Evolutionary conservation across 2,797 vertebrate species (phyloP).

Genomic region (Coregonus suidteri): DNA sequence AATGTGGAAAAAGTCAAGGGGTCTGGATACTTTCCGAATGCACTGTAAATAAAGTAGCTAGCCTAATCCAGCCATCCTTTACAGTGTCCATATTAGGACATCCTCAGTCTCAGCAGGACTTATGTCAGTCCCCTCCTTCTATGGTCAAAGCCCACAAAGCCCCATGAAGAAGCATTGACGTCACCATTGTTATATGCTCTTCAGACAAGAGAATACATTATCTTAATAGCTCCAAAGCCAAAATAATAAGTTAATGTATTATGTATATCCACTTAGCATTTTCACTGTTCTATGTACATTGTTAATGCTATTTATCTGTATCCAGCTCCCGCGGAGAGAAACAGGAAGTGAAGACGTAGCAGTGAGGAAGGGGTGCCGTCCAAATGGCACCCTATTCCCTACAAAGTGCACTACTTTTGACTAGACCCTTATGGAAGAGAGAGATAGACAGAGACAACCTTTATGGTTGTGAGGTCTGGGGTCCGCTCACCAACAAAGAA

Average conservation of each 20-base stretch:
- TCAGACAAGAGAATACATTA: neutral
- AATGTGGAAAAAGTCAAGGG: too few relatives aligned
- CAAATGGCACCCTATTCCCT: too few relatives aligned
- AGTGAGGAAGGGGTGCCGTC: neutral
- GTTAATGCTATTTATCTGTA: neutral
- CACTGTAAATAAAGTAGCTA: too few relatives aligned
- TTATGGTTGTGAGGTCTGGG: too few relatives aligned
- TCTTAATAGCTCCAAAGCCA: neutral
- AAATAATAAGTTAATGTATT: neutral
- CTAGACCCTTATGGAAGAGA: too few relatives aligned
- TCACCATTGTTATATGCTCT: neutral
- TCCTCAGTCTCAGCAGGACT: neutral
- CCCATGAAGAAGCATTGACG: neutral
- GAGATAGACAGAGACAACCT: too few relatives aligned
- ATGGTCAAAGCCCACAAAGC: neutral
- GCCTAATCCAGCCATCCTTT: neutral
- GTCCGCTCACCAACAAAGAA: too few relatives aligned
- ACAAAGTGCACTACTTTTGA: neutral
- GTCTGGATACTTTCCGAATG: too few relatives aligned
- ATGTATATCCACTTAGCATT: conserved; percentile 2
- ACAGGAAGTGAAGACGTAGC: neutral
- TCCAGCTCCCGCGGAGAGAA: neutral
- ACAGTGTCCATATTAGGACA: neutral
- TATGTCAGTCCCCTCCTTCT: neutral
- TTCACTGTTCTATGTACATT: conserved; percentile 1